These are phyloP conservation scores for Cataglyphis rosenhaueri DNA, from an alignment of 2,888 invertebrate genomes.

Conservation along the genomic window DNA sequence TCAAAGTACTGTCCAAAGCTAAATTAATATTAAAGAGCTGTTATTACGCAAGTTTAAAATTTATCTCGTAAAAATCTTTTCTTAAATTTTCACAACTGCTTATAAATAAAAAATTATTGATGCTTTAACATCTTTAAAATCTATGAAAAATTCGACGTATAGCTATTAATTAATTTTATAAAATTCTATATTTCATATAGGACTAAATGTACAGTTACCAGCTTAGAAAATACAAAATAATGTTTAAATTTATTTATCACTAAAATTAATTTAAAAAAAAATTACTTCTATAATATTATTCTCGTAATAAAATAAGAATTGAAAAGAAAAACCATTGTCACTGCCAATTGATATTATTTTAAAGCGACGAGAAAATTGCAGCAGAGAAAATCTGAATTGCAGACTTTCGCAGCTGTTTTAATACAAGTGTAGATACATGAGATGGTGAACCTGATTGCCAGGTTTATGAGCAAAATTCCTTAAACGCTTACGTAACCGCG, in stretches of 20 bases:
- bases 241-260: not conserved
- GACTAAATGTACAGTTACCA: not conserved
- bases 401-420: constrained; percentile 68
- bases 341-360: not conserved
- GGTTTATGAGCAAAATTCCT: constrained; percentile 61
- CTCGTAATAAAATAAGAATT: not conserved
- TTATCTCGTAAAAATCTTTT: not conserved
- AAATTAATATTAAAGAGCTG: not conserved
- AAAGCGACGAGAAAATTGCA: constrained; percentile 24
- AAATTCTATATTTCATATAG: not conserved
- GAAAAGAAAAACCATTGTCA: not conserved
- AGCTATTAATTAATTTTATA: not conserved
- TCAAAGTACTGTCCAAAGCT: not conserved
- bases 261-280: not conserved
- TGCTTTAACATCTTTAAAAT: not conserved
- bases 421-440: constrained; percentile 62
- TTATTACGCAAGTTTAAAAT: not conserved
- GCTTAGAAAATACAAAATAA: not conserved
- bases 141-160: not conserved
- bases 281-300: not conserved
- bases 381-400: constrained; percentile 60
- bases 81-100: not conserved
- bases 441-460: constrained; percentile 65
- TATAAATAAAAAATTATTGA: not conserved
- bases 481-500: constrained; percentile 55